Evolutionary conservation across 2,888 invertebrate species (phyloP), one percentile per base, ranked within the genome.

Genomic region (Oxyteleia sp.): DNA sequence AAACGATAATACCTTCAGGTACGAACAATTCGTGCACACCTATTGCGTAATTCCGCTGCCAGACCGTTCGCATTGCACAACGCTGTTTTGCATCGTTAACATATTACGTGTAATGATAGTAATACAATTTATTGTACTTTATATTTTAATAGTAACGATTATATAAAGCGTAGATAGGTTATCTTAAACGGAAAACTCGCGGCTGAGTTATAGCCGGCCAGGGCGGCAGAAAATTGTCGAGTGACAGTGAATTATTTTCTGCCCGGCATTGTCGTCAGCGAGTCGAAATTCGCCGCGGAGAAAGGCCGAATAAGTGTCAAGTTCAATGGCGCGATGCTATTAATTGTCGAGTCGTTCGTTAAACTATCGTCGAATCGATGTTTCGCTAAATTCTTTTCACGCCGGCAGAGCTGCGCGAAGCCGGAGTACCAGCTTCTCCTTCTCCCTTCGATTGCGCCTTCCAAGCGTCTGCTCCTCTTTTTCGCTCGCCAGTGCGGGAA

Each of bases 131-230:
- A 57, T 66, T 75, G 57, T 57, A 49, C 32, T 66, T 49, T 38
- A 66, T 38, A 66, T 57, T 66, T 57, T 47, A 75, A 57, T 75
- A 29, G 57, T 75, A 66, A 49, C 38, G 75, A 66, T 78, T 78
- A 78, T 45, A 45, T 69, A 78, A 78, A 66, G 8, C 11, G n/a
- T 5, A 57, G 66, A 75, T 66, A 57, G 16, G 4, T 13, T 72
- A 55, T 64, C 55, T 61, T 41, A 61, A 68, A 51, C 51, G 59
- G 61, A 68, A 76, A 76, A 68, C 49, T 68, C 29, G 47, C 29
- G 47, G 49, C 4, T 64, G 61, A 68, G 61, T 78, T 69, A 63
- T 69, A 69, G 45, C n/a, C 45, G n/a, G n/a, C 29, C 16, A 13
- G 51, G 18, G 26, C 15, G 35, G 38, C 47, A 41, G 75, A 13